Evolutionary conservation across 2,113 vertebrate genomes (phyloP).

Genomic region (Halcyon senegalensis): DNA sequence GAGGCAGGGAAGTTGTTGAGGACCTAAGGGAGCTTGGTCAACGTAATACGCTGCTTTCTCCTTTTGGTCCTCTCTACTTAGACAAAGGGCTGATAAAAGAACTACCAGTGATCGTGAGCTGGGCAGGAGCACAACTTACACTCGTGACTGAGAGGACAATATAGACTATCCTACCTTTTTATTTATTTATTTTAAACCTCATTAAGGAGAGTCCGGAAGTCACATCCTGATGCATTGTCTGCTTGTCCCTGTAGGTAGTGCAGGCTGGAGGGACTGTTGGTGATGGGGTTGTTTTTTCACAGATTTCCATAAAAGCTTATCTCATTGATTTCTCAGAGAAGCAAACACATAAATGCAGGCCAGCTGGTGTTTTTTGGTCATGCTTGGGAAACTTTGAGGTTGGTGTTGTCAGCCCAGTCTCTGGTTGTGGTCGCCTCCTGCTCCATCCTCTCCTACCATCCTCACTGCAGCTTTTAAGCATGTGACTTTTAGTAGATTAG

Average conservation of each 20-base stretch:
- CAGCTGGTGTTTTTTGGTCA: not conserved
- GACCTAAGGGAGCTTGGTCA: not conserved
- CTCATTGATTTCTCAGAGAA: not conserved
- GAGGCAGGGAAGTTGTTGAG: not conserved
- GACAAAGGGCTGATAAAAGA: not conserved
- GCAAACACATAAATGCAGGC: not conserved
- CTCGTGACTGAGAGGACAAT: not conserved
- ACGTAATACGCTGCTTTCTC: not conserved
- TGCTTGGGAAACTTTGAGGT: not conserved
- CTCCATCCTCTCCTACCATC: not conserved
- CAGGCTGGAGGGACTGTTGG: not conserved
- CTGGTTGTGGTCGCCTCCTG: not conserved
- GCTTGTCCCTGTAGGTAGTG: not conserved
- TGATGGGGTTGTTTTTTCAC: not conserved
- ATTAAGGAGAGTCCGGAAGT: not conserved
- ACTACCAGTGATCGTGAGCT: not conserved
- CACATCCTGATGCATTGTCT: not conserved
- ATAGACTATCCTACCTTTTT: not conserved
- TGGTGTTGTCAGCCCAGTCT: not conserved
- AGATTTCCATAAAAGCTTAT: not conserved
- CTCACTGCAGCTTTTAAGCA: fast-evolving
- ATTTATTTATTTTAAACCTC: not conserved
- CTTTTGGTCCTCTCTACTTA: not conserved
- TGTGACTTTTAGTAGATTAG: not conserved
- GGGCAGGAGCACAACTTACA: not conserved